These are phyloP conservation scores for Psilopsiagon aymara DNA, from an alignment of 2,113 vertebrate species.

Conservation along the genomic window DNA sequence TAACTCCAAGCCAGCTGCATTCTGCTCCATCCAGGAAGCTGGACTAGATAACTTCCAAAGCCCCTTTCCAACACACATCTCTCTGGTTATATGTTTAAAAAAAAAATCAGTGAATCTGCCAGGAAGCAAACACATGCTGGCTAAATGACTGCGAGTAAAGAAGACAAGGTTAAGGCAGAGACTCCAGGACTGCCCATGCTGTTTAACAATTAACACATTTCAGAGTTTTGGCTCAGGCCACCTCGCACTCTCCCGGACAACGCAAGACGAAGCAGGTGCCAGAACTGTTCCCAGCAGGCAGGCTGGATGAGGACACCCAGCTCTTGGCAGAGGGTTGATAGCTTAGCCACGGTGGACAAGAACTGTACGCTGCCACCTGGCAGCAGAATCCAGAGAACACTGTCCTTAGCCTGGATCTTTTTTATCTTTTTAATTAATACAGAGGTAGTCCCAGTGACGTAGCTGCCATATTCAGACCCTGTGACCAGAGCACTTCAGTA, in stretches of 20 bases:
- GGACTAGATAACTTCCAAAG: not conserved
- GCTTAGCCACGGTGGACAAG: not conserved
- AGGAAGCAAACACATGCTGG: not conserved
- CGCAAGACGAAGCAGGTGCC: not conserved
- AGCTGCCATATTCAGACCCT: not conserved
- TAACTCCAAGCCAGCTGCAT: not conserved
- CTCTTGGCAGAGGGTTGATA: not conserved
- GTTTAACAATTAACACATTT: constrained; percentile 38
- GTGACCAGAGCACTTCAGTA: not conserved
- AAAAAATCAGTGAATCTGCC: not conserved
- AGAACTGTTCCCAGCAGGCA: constrained; percentile 11
- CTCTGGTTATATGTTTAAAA: not conserved
- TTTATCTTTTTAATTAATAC: not conserved
- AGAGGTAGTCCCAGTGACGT: not conserved
- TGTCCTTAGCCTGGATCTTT: not conserved
- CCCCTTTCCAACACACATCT: not conserved
- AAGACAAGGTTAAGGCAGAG: not conserved
- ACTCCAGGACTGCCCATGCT: not conserved
- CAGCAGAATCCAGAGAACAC: not conserved
- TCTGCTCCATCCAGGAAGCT: not conserved
- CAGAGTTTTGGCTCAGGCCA: not conserved
- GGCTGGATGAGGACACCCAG: not conserved
- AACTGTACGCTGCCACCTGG: not conserved
- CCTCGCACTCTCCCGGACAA: not conserved
- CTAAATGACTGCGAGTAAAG: not conserved